Evolutionary conservation across 2,888 invertebrate genomes (phyloP).

Genomic region (Cephus nigrinus): DNA sequence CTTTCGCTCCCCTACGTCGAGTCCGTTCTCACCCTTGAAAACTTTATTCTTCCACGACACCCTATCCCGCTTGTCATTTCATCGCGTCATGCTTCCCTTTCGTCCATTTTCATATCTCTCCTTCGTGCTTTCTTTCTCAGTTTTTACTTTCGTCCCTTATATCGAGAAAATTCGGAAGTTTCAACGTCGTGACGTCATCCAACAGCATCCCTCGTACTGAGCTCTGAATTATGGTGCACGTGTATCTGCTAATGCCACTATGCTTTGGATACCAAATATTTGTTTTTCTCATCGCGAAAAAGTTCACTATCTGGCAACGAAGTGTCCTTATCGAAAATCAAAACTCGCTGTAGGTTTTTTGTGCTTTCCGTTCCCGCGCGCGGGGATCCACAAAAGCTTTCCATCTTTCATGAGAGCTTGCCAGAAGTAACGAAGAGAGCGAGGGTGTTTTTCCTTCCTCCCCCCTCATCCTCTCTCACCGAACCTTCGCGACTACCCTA

Average conservation of each 20-base stretch:
- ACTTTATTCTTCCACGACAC: background rate
- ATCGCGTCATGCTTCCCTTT: background rate
- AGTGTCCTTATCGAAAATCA: background rate
- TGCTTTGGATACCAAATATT: background rate
- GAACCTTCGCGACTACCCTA: background rate
- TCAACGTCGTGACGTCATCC: background rate
- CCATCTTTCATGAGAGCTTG: background rate
- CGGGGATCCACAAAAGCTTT: background rate
- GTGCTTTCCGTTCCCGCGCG: background rate
- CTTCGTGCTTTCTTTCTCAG: background rate
- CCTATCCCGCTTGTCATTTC: background rate
- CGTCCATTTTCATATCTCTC: background rate
- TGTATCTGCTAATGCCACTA: background rate
- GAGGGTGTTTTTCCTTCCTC: background rate
- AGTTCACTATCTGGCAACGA: background rate
- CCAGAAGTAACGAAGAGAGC: background rate
- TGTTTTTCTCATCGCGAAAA: background rate
- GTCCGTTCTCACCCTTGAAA: slow-evolving; percentile 12
- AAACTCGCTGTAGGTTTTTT: background rate
- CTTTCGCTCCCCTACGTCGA: slow-evolving; percentile 21
- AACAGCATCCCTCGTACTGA: background rate
- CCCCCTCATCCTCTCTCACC: background rate
- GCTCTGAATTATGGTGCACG: background rate
- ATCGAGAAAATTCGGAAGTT: background rate
- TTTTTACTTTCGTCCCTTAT: background rate